These are phyloP conservation scores for Cairina moschata DNA, from an alignment of 2,113 vertebrate species.

Conservation along the genomic window DNA sequence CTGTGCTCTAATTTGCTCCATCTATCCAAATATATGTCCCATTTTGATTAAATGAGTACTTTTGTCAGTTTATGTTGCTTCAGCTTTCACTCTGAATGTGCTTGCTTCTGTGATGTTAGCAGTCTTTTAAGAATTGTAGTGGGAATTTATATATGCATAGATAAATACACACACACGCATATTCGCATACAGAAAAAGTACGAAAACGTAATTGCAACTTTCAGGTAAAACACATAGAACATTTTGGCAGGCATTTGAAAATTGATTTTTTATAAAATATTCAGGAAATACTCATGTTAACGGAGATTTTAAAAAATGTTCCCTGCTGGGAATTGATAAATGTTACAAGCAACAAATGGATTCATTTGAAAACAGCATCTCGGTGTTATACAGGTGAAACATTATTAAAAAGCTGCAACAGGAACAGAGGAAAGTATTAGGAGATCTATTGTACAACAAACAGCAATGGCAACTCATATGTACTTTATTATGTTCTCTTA, in stretches of 20 bases:
- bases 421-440: not conserved
- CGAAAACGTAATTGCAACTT: not conserved
- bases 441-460: not conserved
- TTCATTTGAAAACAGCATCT: constrained; percentile 11
- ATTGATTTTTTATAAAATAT: constrained; percentile 52
- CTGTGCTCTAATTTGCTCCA: constrained; percentile 46
- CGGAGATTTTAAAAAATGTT: not conserved
- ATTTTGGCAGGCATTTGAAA: constrained; percentile 39
- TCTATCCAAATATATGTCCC: constrained; percentile 47
- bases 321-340: constrained; percentile 13
- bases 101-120: not conserved
- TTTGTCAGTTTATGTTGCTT: constrained; percentile 39
- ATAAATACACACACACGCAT: not conserved
- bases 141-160: not conserved
- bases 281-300: constrained; percentile 32
- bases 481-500: not conserved
- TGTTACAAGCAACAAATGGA: not conserved
- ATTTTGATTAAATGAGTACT: constrained; percentile 41
- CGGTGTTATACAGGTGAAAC: not conserved
- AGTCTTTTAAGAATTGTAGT: not conserved
- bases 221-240: not conserved
- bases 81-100: constrained; percentile 36
- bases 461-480: not conserved
- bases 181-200: not conserved
- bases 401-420: not conserved